Evolutionary conservation across 2,113 vertebrate genomes (phyloP).

Genomic region (Syngnathus scovelli): DNA sequence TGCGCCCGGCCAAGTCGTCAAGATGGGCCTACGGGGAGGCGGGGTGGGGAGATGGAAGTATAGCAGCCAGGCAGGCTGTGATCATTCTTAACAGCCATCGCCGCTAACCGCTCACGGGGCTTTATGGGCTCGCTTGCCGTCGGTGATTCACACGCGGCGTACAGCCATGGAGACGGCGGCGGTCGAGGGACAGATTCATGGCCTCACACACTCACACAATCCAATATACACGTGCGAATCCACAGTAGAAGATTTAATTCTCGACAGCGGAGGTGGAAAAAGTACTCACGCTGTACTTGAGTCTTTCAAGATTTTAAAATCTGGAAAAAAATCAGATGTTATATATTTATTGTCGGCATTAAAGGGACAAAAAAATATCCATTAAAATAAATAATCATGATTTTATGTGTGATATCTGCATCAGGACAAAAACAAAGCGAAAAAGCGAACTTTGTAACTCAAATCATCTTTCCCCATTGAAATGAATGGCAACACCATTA

Average conservation of each 20-base stretch:
- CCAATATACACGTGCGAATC: neutral
- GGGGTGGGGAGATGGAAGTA: slow-evolving; percentile 39
- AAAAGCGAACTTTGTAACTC: no score
- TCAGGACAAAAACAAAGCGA: no score
- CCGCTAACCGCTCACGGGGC: slow-evolving; percentile 63
- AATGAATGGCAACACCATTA: no score
- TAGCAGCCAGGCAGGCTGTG: slow-evolving; percentile 44
- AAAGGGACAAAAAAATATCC: no score
- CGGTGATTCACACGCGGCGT: slow-evolving; percentile 60
- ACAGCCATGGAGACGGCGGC: slow-evolving; percentile 58
- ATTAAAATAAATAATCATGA: no score
- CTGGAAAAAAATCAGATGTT: no score
- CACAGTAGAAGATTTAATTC: neutral
- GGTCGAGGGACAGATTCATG: slow-evolving; percentile 55
- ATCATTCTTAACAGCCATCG: slow-evolving; percentile 65
- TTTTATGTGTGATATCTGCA: no score
- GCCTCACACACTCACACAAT: slow-evolving; percentile 3
- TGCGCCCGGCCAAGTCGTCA: slow-evolving; percentile 42
- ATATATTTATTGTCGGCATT: no score
- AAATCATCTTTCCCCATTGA: no score
- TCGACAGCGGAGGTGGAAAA: neutral
- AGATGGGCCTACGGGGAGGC: slow-evolving; percentile 24
- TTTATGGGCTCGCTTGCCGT: slow-evolving; percentile 52
- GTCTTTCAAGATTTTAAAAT: neutral
- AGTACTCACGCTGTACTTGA: neutral